phyloP scores from a whole-genome alignment of 2,888 invertebrate species.

The Phorcus lineatus region DNA sequence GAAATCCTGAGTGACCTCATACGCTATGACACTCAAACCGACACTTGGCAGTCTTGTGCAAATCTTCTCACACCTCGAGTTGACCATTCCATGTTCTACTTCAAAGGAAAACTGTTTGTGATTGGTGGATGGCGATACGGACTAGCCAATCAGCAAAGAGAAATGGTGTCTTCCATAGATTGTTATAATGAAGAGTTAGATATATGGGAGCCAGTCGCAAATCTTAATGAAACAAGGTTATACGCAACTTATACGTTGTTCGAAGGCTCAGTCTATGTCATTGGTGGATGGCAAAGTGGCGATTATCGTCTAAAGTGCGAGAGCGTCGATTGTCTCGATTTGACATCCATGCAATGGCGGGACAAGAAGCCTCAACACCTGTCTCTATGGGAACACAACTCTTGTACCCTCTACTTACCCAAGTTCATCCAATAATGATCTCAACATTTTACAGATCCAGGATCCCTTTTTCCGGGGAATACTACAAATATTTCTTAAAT shows the following conservation, averaged over 20 bases:
- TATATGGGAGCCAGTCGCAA: conserved; percentile 80
- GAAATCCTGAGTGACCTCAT: conserved; percentile 76
- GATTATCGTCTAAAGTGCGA: conserved; percentile 83
- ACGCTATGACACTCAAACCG: conserved; percentile 53
- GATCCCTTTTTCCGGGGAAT: too few species aligned
- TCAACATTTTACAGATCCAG: not conserved
- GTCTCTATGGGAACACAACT: conserved; percentile 84
- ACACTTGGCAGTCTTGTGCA: conserved; percentile 56
- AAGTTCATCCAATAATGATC: conserved; percentile 51
- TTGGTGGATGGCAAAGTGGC: conserved; percentile 84
- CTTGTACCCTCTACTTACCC: conserved; percentile 83
- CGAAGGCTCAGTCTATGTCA: conserved; percentile 81
- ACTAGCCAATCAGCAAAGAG: conserved; percentile 76
- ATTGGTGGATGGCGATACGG: conserved; percentile 76
- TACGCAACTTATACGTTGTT: conserved; percentile 83
- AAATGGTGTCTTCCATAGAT: conserved; percentile 81
- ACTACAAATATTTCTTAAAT: too few species aligned
- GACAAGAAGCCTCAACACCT: conserved; percentile 81
- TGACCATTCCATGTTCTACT: conserved; percentile 67
- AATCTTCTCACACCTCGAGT: conserved; percentile 62
- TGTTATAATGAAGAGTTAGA: conserved; percentile 80
- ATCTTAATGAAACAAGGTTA: conserved; percentile 82
- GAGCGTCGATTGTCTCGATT: conserved; percentile 82
- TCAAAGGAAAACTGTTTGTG: conserved; percentile 54
- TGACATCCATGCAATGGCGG: conserved; percentile 80